These are phyloP conservation scores for Lochmaea capreae DNA, from an alignment of 2,888 invertebrate genomes.

Conservation along the genomic window DNA sequence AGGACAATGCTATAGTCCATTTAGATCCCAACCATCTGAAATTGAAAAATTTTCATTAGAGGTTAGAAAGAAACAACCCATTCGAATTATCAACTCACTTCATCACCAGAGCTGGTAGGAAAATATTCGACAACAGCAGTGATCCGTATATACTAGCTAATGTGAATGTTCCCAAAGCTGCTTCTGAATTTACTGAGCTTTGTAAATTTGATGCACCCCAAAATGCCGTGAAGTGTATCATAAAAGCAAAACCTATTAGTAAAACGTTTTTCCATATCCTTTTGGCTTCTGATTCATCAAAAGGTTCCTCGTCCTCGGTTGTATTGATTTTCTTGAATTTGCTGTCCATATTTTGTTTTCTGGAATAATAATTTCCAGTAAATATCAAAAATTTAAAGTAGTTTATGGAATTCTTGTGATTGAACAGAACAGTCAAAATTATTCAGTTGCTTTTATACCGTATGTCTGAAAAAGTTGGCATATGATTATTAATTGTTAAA, in stretches of 20 bases:
- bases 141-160: constrained; percentile 89
- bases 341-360: constrained; percentile 52
- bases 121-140: constrained; percentile 89
- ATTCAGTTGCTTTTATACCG: too few species aligned
- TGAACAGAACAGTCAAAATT: too few species aligned
- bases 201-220: constrained; percentile 86
- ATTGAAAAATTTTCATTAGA: constrained; percentile 40
- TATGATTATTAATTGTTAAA: too few species aligned
- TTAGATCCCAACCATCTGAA: constrained; percentile 89
- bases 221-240: constrained; percentile 93
- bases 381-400: not conserved
- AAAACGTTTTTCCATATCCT: constrained; percentile 87
- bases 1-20: constrained; percentile 86
- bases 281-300: constrained; percentile 71
- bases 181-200: constrained; percentile 86
- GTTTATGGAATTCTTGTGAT: too few species aligned
- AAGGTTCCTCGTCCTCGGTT: constrained; percentile 49
- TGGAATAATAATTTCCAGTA: constrained; percentile 10
- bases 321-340: constrained; percentile 57
- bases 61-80: not conserved
- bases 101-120: constrained; percentile 86
- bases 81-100: constrained; percentile 69
- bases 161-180: constrained; percentile 85
- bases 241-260: constrained; percentile 87
- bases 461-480: too few species aligned